Evolutionary conservation across 1,140 invertebrate genomes (phyloP), one percentile per base, ranked within the genome.

Genomic region (Ruditapes philippinarum): DNA sequence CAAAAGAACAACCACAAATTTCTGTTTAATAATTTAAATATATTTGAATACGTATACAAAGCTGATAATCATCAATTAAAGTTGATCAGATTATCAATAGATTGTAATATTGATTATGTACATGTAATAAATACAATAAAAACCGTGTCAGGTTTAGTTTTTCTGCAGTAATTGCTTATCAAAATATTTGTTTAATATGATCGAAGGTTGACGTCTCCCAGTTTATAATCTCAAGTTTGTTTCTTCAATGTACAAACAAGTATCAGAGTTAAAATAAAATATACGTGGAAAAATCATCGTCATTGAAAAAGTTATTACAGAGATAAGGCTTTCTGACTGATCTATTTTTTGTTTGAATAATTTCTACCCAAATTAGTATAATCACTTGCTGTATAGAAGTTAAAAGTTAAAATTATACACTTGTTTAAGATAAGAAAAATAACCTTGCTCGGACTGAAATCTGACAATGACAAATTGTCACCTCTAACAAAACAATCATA

Each of bases 121-220:
- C 36, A 70, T 70, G 65, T 38, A 11, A 14, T 0, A 14, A 5
- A 70, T 33, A 36, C 36, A 40, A 40, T 38, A 38, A 36, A 14
- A 70, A 70, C 65, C 65, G 33, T 70, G 65, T n/a, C 65, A 70
- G 36, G 22, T 70, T 62, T 70, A n/a, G 65, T 38, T 70, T n/a
- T n/a, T 38, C 33, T 31, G 65, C 36, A 28, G 19, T 70, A 70
- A 70, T 40, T 70, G 65, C 65, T 40, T 70, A 70, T 40, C 25
- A 70, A 70, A 70, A 70, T 70, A 70, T 70, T 36, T 40, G 33
- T 70, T 70, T 70, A 38, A 70, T 70, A 70, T 70, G 28, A 19
- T 38, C 31, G 65, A 70, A 70, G 65, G 65, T 70, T 65, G 33
- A 31, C 65, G 19, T 70, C 38, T 70, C 28, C 22, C 14, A 70